These are phyloP conservation scores for Diaprepes abbreviatus DNA, from an alignment of 2,888 invertebrate genomes.

Conservation along the genomic window DNA sequence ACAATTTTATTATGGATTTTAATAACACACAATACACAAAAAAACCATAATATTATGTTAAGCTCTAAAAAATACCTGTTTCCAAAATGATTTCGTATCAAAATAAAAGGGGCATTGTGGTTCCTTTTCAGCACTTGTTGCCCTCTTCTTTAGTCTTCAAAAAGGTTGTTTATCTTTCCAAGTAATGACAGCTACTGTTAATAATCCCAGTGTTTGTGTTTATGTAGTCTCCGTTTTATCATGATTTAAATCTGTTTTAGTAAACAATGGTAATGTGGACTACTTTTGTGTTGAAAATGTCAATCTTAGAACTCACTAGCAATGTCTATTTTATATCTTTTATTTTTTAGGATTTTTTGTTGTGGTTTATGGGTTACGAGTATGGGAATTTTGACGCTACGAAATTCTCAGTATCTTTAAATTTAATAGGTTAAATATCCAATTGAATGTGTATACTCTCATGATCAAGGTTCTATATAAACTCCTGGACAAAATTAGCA, in stretches of 20 bases:
- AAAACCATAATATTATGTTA: neutral
- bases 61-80: neutral
- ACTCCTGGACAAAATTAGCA: too few species aligned
- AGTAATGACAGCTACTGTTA: conserved; percentile 39
- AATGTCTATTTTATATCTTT: conserved; percentile 19
- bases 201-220: conserved; percentile 40
- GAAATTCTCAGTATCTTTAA: neutral
- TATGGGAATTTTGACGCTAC: conserved; percentile 8
- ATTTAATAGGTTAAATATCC: too few species aligned
- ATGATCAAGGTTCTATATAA: too few species aligned
- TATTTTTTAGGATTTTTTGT: neutral
- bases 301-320: conserved; percentile 14
- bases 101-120: neutral
- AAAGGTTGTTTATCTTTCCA: conserved; percentile 38
- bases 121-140: conserved; percentile 22
- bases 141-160: conserved; percentile 10
- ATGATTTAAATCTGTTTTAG: conserved; percentile 33
- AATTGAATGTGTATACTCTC: too few species aligned
- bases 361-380: neutral
- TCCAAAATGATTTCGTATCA: neutral
- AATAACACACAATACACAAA: neutral
- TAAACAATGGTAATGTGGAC: conserved; percentile 28
- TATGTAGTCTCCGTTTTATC: conserved; percentile 28
- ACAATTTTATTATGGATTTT: too few species aligned
- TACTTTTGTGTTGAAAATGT: conserved; percentile 36